Evolutionary conservation across 2,888 invertebrate species (phyloP).

Genomic region (Drosophila histrio): DNA sequence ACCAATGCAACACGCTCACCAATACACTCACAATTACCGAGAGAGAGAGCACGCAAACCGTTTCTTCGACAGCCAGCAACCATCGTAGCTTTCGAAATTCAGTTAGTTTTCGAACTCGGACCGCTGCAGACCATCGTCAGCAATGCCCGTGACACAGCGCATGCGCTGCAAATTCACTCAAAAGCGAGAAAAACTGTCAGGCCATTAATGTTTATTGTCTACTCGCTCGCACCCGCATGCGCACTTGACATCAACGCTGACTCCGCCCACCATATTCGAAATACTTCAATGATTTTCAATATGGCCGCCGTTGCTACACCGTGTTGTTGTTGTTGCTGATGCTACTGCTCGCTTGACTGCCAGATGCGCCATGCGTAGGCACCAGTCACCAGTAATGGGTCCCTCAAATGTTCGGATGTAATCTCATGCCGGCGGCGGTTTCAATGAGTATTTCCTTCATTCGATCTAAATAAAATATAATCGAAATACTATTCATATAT

Average conservation of each 20-base stretch:
- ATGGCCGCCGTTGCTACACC: constrained; percentile 77
- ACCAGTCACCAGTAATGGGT: constrained; percentile 34
- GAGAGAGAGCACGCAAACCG: constrained; percentile 34
- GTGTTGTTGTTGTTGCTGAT: constrained; percentile 27
- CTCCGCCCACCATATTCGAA: constrained; percentile 83
- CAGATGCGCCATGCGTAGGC: constrained; percentile 57
- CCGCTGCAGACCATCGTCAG: constrained; percentile 40
- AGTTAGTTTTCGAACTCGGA: constrained; percentile 61
- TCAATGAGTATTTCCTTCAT: neutral
- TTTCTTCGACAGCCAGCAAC: constrained; percentile 36
- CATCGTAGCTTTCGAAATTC: constrained; percentile 64
- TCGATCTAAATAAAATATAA: neutral
- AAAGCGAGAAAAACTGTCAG: constrained; percentile 17
- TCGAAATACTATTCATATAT: neutral
- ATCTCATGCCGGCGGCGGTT: constrained; percentile 58
- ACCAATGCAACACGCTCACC: constrained; percentile 50
- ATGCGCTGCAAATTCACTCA: constrained; percentile 49
- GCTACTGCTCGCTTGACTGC: constrained; percentile 38
- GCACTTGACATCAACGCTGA: constrained; percentile 52
- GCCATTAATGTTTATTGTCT: constrained; percentile 32
- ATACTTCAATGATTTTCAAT: constrained; percentile 84
- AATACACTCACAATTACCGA: constrained; percentile 44
- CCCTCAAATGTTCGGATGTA: constrained; percentile 24
- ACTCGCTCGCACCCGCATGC: constrained; percentile 59
- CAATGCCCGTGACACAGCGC: constrained; percentile 40